A percentile compares a stretch with the other conserved stretches of the same genome.
Evolutionary conservation across 2,113 vertebrate genomes (phyloP).

Genomic region (Gracilinanus agilis): DNA sequence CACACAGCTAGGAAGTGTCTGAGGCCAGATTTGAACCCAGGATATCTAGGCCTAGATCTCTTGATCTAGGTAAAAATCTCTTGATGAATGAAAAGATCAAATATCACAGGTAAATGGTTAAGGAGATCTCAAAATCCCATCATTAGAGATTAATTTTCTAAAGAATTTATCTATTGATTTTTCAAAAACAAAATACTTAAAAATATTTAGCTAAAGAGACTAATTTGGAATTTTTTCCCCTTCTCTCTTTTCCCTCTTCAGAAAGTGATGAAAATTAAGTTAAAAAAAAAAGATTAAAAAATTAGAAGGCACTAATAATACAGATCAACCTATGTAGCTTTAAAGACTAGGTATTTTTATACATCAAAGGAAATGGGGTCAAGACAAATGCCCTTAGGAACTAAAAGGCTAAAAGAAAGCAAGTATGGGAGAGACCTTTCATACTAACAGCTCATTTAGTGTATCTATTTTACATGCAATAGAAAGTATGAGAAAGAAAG

Average conservation of each 20-base stretch:
- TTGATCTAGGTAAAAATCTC: not conserved
- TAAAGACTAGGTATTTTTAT: not conserved
- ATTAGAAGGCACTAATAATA: not conserved
- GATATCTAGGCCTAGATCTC: too few species aligned
- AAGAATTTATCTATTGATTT: not conserved
- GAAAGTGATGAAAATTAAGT: not conserved
- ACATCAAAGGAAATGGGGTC: not conserved
- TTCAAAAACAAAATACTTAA: not conserved
- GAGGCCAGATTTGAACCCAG: too few species aligned
- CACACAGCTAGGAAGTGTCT: too few species aligned
- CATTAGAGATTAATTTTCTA: not conserved
- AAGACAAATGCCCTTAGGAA: not conserved
- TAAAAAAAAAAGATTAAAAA: not conserved
- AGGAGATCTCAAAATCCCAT: not conserved
- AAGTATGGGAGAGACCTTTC: not conserved
- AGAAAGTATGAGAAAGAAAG: constrained; percentile 29
- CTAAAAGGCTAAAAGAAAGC: not conserved
- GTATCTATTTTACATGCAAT: constrained; percentile 14
- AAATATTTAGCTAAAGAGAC: constrained; percentile 32
- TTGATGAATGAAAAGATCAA: not conserved
- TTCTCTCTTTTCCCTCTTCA: constrained; percentile 34
- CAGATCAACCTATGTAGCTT: not conserved
- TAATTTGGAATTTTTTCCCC: constrained; percentile 49
- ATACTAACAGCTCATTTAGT: not conserved
- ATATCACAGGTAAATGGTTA: not conserved